A percentile compares a stretch with the other conserved stretches of the same genome.
Evolutionary conservation across 2,113 vertebrate species (phyloP).

Genomic region (Lycaon pictus): DNA sequence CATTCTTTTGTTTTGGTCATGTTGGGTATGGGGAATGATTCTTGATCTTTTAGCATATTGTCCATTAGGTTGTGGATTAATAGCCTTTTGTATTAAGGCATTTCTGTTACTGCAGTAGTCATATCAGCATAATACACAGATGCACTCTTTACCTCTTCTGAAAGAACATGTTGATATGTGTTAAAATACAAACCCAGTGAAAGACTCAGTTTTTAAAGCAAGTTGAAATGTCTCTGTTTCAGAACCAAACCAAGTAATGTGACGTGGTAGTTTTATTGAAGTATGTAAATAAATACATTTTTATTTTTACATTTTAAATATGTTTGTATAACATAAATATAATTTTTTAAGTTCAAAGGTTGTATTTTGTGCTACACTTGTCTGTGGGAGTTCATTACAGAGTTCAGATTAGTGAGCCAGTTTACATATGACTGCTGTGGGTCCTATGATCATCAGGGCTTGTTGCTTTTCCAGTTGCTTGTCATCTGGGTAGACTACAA

Average conservation of each 20-base stretch:
- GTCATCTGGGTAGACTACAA: conserved; percentile 53
- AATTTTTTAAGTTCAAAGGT: background rate
- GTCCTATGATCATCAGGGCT: conserved; percentile 81
- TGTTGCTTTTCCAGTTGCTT: conserved; percentile 73
- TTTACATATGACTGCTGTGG: conserved; percentile 70
- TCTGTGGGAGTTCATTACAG: conserved; percentile 36
- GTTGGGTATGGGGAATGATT: conserved; percentile 39
- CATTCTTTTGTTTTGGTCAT: conserved; percentile 23
- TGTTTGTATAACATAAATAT: background rate
- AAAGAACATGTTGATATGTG: conserved; percentile 22
- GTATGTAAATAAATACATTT: background rate
- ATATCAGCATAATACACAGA: background rate
- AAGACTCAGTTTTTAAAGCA: conserved; percentile 28
- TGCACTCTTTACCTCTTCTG: background rate
- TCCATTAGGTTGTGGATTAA: conserved; percentile 11
- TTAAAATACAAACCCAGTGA: conserved; percentile 42
- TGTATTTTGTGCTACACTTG: background rate
- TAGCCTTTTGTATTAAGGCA: background rate
- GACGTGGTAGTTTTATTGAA: conserved; percentile 30
- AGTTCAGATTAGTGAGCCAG: conserved; percentile 67
- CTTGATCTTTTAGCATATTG: conserved; percentile 38
- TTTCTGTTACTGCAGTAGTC: conserved; percentile 38
- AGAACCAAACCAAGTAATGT: conserved; percentile 19
- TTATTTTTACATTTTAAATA: background rate
- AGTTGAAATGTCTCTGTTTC: conserved; percentile 27